A percentile compares a stretch with the other conserved stretches of the same genome.
These are phyloP conservation scores for Meriones unguiculatus DNA, from an alignment of 2,113 vertebrate genomes.

Conservation along the genomic window DNA sequence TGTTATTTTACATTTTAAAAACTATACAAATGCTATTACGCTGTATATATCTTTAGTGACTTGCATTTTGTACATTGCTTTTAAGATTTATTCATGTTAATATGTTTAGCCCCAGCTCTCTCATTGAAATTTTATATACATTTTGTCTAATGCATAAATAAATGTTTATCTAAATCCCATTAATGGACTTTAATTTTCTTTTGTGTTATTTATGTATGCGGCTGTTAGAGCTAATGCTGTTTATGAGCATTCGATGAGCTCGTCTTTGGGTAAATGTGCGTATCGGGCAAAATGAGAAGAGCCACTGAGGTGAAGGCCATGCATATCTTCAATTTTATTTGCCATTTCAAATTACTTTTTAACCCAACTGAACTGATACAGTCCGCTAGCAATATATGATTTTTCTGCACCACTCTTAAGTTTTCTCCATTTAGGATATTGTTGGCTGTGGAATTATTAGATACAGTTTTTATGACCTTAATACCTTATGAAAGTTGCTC, in stretches of 20 bases:
- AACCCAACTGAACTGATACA: background rate
- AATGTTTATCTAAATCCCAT: background rate
- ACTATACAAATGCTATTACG: constrained; percentile 43
- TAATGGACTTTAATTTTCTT: constrained; percentile 16
- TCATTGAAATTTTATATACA: background rate
- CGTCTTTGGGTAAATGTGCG: background rate
- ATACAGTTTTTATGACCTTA: background rate
- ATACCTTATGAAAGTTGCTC: background rate
- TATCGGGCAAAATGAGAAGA: background rate
- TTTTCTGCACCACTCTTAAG: background rate
- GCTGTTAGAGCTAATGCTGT: background rate
- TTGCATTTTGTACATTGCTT: constrained; percentile 49
- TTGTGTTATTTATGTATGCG: background rate
- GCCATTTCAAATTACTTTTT: constrained; percentile 38
- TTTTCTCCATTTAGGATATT: background rate
- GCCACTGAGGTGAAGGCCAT: background rate
- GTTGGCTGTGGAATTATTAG: background rate
- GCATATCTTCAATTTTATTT: background rate
- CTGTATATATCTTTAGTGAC: background rate
- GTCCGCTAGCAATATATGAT: background rate
- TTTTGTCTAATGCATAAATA: constrained; percentile 7
- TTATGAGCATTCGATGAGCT: background rate
- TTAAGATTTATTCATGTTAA: constrained; percentile 8
- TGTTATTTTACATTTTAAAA: constrained; percentile 52
- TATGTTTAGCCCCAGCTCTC: constrained; percentile 15